Evolutionary conservation across 1,140 invertebrate genomes (phyloP).

Genomic region (Drosophila littoralis): DNA sequence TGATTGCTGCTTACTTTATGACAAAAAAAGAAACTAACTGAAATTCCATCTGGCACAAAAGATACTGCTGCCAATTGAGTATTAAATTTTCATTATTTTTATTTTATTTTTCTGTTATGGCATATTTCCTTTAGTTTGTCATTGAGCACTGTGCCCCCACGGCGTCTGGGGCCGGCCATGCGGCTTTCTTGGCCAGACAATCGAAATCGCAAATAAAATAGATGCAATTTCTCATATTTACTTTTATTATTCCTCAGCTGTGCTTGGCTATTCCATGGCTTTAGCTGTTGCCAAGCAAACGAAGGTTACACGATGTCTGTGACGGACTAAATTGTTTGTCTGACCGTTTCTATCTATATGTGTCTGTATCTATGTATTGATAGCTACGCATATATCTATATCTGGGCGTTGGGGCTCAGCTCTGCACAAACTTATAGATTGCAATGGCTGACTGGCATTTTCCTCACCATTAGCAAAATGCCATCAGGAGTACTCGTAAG

Average conservation of each 20-base stretch:
- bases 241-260: constrained; percentile 61
- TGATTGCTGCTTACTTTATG: neutral
- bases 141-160: constrained; percentile 32
- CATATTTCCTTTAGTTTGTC: neutral
- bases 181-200: constrained; percentile 60
- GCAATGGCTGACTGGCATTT: constrained; percentile 41
- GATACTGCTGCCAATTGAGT: constrained; percentile 29
- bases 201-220: constrained; percentile 65
- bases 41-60: constrained; percentile 30
- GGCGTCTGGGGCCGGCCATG: neutral
- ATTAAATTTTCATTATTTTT: constrained; percentile 8
- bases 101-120: constrained; percentile 8
- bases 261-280: constrained; percentile 17
- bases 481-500: constrained; percentile 30
- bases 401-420: constrained; percentile 12
- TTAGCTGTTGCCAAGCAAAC: constrained; percentile 46
- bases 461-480: constrained; percentile 55
- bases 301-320: constrained; percentile 63
- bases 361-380: neutral
- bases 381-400: constrained; percentile 1
- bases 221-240: constrained; percentile 75
- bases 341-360: constrained; percentile 33
- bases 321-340: constrained; percentile 53
- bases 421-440: constrained; percentile 20
- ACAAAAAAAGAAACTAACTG: constrained; percentile 10